These are phyloP conservation scores for Bungarus multicinctus DNA, from an alignment of 2,113 vertebrate species.

Conservation along the genomic window DNA sequence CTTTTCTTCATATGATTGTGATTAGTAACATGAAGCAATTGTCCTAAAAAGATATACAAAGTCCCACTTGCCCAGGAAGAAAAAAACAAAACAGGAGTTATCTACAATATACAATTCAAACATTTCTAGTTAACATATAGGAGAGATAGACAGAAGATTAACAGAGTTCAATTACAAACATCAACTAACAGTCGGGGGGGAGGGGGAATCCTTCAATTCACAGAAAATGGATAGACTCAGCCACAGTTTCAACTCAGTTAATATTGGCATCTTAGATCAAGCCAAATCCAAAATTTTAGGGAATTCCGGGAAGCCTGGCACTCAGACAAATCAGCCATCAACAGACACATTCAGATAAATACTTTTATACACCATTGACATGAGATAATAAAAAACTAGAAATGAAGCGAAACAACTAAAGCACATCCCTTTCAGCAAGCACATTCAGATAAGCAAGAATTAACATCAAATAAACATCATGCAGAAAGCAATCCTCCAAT, in stretches of 20 bases:
- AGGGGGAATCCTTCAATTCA: not conserved
- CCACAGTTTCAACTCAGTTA: not conserved
- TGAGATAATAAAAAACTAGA: not conserved
- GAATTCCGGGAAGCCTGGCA: not conserved
- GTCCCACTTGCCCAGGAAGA: not conserved
- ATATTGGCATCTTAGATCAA: not conserved
- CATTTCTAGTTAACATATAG: not conserved
- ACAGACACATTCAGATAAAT: not conserved
- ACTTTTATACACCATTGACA: not conserved
- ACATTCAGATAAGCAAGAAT: not conserved
- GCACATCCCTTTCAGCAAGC: not conserved
- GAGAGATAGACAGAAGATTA: not conserved
- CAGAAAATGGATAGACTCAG: not conserved
- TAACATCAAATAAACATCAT: not conserved
- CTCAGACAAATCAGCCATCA: not conserved
- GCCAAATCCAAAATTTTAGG: not conserved
- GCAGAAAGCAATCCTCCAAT: not conserved
- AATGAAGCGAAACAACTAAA: not conserved
- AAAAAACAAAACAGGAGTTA: not conserved
- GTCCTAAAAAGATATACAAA: not conserved
- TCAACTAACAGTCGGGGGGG: not conserved
- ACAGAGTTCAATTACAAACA: not conserved
- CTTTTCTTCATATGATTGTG: not conserved
- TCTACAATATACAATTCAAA: not conserved
- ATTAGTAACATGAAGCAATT: not conserved